Percentiles rank a stretch among this genome's conserved stretches.
These are phyloP conservation scores for Zaprionus lachaisei DNA, from an alignment of 1,140 invertebrate species.

Conservation along the genomic window DNA sequence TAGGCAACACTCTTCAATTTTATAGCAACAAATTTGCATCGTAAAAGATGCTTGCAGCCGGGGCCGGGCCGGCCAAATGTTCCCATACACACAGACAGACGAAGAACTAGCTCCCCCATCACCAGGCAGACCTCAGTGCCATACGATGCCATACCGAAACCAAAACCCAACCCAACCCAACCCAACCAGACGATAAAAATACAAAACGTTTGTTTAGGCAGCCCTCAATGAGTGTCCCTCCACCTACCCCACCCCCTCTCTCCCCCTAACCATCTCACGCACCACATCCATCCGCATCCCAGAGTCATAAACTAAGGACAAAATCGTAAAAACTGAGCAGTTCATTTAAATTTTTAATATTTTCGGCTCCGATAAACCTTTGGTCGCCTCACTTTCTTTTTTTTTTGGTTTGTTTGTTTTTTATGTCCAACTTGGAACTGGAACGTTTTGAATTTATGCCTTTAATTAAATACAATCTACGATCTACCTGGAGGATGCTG, in stretches of 20 bases:
- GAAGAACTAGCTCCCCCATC: slow-evolving; percentile 45
- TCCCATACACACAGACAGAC: slow-evolving; percentile 11
- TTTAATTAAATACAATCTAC: slow-evolving; percentile 76
- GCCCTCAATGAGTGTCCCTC: slow-evolving; percentile 37
- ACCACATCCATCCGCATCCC: slow-evolving; percentile 31
- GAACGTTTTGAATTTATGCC: slow-evolving; percentile 76
- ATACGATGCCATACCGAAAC: neutral
- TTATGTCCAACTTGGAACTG: slow-evolving; percentile 24
- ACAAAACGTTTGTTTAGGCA: slow-evolving; percentile 81
- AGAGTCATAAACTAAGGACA: slow-evolving; percentile 77
- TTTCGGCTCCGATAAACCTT: slow-evolving; percentile 59
- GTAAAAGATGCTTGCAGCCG: slow-evolving; percentile 72
- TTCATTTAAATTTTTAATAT: slow-evolving; percentile 83
- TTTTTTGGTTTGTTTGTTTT: slow-evolving; percentile 51
- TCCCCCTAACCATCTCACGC: neutral
- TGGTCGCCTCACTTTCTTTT: slow-evolving; percentile 43
- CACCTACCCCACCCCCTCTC: neutral
- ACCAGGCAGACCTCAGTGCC: neutral
- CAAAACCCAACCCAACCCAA: slow-evolving; percentile 21
- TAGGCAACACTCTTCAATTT: slow-evolving; percentile 82
- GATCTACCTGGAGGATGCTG: neutral
- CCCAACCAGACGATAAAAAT: slow-evolving; percentile 73
- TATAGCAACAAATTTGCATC: slow-evolving; percentile 83
- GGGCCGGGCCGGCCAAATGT: slow-evolving; percentile 10
- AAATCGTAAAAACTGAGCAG: slow-evolving; percentile 82